Evolutionary conservation across 2,797 vertebrate species (phyloP), one percentile per base, ranked within the genome.

Genomic region (Argentina silus): DNA sequence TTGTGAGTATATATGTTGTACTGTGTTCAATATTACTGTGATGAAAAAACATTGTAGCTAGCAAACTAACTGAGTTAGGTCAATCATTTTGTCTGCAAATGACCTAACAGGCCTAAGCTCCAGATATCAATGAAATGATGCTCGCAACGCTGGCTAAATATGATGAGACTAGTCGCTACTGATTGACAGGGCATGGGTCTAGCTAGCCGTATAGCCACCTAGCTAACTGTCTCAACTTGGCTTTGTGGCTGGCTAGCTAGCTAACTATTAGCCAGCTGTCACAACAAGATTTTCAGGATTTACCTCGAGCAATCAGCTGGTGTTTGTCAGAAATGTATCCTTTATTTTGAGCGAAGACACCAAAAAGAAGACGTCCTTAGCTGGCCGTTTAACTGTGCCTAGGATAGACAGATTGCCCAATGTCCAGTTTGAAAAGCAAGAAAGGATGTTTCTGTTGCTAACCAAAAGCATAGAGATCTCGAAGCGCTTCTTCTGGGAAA

Each of bases 241-340:
- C 59, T 61, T 14, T 27, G 12, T 12, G 7, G 55, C 19, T 11
- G 50, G 50, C 23, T 44, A 44, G 21, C 65, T 51, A 51, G 11
- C 36, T 62, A n/a, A 42, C n/a, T 17, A 1, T 10, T 19, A 68
- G 84, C 70, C 47, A 72, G 36, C 71, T 21, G 55, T 7, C 7
- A 3, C 1, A 27, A 53, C 7, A n/a, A 17, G 19, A n/a, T n/a
- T n/a, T 45, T 17, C 27, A 8, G 0, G 23, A 11, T 74, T 53
- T 15, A 50, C 2, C n/a, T 42, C 0, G 6, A 67, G 0, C 0
- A 12, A 50, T 2, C 27, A 43, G 3, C 0, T 19, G 6, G 7
- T 14, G n/a, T 57, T 9, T 4, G 5, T 53, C 43, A 42, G 27
- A 10, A 6, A 43, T 59, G 48, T 72, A 19, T 3, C 64, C 47